Evolutionary conservation across 1,140 invertebrate species (phyloP), one percentile per base, ranked within the genome.

Genomic region (Drosophila orosa): DNA sequence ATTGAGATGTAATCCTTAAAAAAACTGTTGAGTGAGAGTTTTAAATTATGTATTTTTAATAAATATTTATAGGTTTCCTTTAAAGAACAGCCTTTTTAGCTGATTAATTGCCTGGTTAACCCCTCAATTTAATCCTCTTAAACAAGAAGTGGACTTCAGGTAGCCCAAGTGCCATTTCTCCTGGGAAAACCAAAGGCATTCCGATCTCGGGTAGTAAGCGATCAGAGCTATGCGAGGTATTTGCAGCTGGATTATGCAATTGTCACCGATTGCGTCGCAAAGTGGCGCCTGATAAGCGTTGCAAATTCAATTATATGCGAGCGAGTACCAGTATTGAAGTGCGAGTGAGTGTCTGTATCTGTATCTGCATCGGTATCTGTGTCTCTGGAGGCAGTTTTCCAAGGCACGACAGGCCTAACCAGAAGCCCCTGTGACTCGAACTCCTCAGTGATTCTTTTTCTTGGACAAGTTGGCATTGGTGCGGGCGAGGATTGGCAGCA

Each of bases 271-370:
- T 69, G 82, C 61, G 61, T 68, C 19, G 39, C 42, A 52, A 60
- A 56, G 57, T 86, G 86, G 87, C 86, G 82, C 87, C 87, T 86
- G 86, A 90, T 90, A 90, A 90, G 73, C 79, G 74, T 75, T 74
- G 72, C 76, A 90, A 90, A 90, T 90, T 75, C 85, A 90, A 82
- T 90, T 76, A 90, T 90, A 71, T 86, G 80, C 63, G 63, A 54
- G 31, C 31, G 2, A 54, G 31, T 54, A 22, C 50, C 19, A n/a
- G 65, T 66, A 68, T 54, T 69, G 62, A 68, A 66, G 65, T 68
- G 60, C 44, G 19, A 60, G 54, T 56, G 35, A 42, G 60, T 62
- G 27, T 58, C 60, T 62, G 55, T 54, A 52, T 50, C 48, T 50
- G 47, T 50, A 54, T 35, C 50, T 54, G 50, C 31, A 35, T n/a